Percentiles rank a stretch among this genome's conserved stretches.
Conservation (phyloP, 1,140 invertebrate species). For the Pseudobourletiella spinata region DNA sequence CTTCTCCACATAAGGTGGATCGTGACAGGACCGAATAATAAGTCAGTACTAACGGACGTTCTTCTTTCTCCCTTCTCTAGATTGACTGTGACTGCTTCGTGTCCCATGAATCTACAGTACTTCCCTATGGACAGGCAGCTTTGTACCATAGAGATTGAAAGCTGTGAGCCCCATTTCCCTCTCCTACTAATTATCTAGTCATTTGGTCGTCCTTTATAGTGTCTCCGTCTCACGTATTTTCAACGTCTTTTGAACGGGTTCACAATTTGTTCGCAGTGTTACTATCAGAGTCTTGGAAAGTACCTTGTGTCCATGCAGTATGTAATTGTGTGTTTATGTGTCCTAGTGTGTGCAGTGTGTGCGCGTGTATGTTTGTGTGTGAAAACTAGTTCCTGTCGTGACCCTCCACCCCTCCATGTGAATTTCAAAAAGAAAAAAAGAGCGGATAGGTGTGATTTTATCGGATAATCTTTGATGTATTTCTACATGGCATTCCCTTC, state of each 20-base stretch:
- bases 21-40: too few species aligned
- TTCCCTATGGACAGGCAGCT: conserved; percentile 96
- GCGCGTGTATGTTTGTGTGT: too few species aligned
- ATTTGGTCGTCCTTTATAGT: neutral
- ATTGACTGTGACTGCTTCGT: conserved; percentile 92
- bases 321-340: neutral
- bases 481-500: too few species aligned
- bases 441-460: too few species aligned
- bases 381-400: too few species aligned
- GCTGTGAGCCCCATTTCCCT: conserved; percentile 72
- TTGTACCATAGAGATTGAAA: conserved; percentile 95
- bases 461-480: too few species aligned
- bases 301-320: too few species aligned
- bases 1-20: too few species aligned
- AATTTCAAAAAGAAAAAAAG: too few species aligned
- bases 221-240: neutral
- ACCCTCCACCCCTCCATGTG: too few species aligned
- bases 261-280: conserved; percentile 16
- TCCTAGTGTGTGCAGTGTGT: too few species aligned
- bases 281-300: conserved; percentile 15
- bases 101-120: conserved; percentile 95
- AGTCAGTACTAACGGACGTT: too few species aligned
- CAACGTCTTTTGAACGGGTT: neutral
- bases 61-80: conserved; percentile 75
- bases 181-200: neutral